Percentiles rank a stretch among this genome's conserved stretches.
These are phyloP conservation scores for Eolophus roseicapilla DNA, from an alignment of 2,113 vertebrate species.

Conservation along the genomic window DNA sequence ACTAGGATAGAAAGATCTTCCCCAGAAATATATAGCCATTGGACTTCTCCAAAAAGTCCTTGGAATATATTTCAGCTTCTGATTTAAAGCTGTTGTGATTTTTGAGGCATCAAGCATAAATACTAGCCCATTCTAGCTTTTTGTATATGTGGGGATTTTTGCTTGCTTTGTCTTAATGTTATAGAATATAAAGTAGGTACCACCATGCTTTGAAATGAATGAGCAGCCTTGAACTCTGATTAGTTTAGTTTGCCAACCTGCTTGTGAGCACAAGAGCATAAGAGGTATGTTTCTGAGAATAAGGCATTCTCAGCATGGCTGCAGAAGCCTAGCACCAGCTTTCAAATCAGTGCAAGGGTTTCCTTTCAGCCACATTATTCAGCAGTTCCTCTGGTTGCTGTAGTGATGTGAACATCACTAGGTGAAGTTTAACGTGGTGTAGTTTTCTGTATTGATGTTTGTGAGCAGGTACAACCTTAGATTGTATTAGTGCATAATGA, in stretches of 20 bases:
- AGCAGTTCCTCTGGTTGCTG: background rate
- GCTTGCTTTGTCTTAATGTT: background rate
- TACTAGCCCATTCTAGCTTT: background rate
- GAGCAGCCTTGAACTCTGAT: background rate
- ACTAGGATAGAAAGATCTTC: background rate
- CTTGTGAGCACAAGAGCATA: background rate
- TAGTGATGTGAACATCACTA: rapidly evolving
- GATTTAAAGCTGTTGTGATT: background rate
- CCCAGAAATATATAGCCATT: background rate
- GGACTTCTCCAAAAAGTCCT: background rate
- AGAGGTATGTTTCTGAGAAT: background rate
- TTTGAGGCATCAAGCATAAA: background rate
- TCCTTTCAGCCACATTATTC: background rate
- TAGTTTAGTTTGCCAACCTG: background rate
- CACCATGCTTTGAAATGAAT: background rate
- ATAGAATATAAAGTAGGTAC: background rate
- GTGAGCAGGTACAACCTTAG: background rate
- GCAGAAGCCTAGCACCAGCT: background rate
- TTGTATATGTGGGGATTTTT: rapidly evolving
- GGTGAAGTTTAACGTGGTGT: background rate
- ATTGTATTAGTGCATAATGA: background rate
- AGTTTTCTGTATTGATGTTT: background rate
- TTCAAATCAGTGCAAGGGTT: background rate
- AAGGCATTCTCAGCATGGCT: background rate
- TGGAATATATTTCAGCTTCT: background rate